Evolutionary conservation across 2,797 vertebrate genomes (phyloP).

Genomic region (Coccyzus lansbergi): DNA sequence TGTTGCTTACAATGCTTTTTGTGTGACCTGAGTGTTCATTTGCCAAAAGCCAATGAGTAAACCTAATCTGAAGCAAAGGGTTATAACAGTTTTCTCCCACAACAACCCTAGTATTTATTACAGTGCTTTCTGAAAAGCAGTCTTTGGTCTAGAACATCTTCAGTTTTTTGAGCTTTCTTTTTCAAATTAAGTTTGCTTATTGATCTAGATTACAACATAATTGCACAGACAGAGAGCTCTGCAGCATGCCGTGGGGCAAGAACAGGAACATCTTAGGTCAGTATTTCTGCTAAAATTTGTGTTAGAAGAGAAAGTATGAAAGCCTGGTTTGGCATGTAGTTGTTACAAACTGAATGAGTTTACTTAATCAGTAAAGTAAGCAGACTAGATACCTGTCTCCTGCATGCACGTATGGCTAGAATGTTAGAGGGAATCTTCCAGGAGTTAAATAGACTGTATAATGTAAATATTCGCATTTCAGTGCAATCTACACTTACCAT

Average conservation of each 20-base stretch:
- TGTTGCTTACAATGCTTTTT: background rate
- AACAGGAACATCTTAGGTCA: background rate
- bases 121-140: background rate
- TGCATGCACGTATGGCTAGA: background rate
- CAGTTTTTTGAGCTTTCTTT: background rate
- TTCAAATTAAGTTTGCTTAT: background rate
- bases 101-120: background rate
- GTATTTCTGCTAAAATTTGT: background rate
- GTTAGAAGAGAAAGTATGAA: background rate
- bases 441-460: background rate
- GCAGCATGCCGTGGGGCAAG: background rate
- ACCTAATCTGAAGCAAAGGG: background rate
- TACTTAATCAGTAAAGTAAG: background rate
- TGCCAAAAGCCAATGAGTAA: background rate
- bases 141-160: background rate
- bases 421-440: rapidly evolving
- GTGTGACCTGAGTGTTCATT: background rate
- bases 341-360: background rate
- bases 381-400: background rate
- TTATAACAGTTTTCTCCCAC: background rate
- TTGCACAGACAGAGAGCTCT: background rate
- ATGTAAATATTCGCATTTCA: background rate
- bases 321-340: background rate
- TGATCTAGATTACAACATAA: background rate
- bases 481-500: background rate